Base-by-base conservation (phyloP, 1,140 invertebrate species). In the Hormaphis cornu region DNA sequence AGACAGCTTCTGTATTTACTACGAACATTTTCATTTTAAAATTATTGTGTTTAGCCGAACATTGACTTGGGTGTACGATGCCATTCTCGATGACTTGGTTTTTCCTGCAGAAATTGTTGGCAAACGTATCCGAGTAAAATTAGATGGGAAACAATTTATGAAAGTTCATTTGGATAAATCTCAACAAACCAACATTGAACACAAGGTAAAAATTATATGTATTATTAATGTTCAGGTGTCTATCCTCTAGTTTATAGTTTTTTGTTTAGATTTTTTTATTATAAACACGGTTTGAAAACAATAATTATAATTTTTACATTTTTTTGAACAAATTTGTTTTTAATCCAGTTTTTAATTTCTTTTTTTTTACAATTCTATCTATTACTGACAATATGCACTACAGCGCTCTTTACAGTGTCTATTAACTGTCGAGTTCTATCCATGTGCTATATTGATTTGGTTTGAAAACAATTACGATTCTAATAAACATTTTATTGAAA, bases 41-140 rank as follows among this genome's bases (percentile, higher is more conserved):
- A 22, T 37, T 3, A 54, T 56, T 72, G 59, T 74, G 77, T 80
- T 35, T 73, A 88, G 87, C 74, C 91, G 97, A 75, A 99, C 97
- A 42, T 82, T 99, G 70, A 99, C 96, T 59, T 85, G 93, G 75
- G 97, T 99, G 8, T 98, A 99, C 79, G 95, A 99, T 80, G 88
- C 89, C 69, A 92, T 98, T 75, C 81, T 99, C 52, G 94, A 97
- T 77, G 97, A 99, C 82, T 82, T 99, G 71, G 96, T 98, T 44
- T 98, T 91, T 81, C 97, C 97, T 24, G 95, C 97, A 66, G 97
- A 99, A 84, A 98, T 99, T 77, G 95, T 99, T 69, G 97, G 97
- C 75, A 98, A 98, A 81, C 85, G 97, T 72, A 97, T 96, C 75
- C 85, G 96, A 74, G 87, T 98, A 46, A 95, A 94, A 79, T 81